Base-by-base conservation (phyloP, 1,140 invertebrate genomes). In the Parapsyche elsis region DNA sequence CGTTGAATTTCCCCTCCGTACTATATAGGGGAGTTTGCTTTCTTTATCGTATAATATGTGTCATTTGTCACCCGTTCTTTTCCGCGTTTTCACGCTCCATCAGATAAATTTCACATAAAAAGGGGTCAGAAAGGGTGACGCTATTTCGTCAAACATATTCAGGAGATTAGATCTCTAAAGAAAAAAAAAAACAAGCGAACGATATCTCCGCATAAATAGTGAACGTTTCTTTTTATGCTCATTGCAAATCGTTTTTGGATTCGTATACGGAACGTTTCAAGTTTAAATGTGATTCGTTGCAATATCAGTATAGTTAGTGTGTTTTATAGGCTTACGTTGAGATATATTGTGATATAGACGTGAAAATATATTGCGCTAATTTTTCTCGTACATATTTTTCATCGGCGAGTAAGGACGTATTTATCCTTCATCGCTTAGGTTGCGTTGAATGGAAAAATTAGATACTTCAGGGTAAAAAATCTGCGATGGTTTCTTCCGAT, bases 91-190 rank as follows among this genome's bases (percentile, higher is more conserved):
- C 64, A 67, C 64, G 64, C 64, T 67, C 64, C 64, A 67, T 67
- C 64, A 67, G 64, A 67, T 67, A 67, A 67, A 67, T 67, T 67
- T 23, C 64, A 67, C 64, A 67, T 67, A 67, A 67, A 67, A 67
- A 26, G 23, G 64, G 64, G 64, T 67, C 64, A 67, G 64, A 67
- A 67, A 67, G 64, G 64, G 64, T 67, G 64, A 67, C 64, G 64
- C 64, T 23, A 67, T 67, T 67, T 67, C 64, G 21, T 67, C 64
- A 67, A 67, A 67, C 64, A 67, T 67, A 67, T 67, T 67, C 64
- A 14, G 19, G 21, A 67, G 64, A 67, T 67, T 67, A 67, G 23
- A 67, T 67, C 64, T 67, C 1, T 26, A 9, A 67, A 14, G 21
- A 26, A 26, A 14, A 14, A 26, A 26, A 26, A 1, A 9, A 7